Conservation (phyloP, 2,113 vertebrate species). For the Rhinichthys klamathensis region DNA sequence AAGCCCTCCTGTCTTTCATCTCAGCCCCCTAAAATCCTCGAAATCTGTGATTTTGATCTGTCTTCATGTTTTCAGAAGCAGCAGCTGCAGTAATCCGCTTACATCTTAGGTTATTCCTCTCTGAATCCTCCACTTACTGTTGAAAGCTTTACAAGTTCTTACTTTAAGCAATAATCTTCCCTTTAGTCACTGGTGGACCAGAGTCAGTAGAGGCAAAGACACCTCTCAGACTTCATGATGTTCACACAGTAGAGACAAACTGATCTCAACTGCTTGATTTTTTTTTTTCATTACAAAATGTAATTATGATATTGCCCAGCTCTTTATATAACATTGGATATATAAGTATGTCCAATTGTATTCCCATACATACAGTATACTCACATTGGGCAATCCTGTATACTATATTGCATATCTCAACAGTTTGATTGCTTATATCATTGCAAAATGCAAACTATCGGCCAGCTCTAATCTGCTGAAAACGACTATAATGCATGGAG, state of each 20-base stretch:
- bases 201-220: background rate
- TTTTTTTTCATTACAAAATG: background rate
- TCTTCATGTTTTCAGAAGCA: background rate
- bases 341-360: background rate
- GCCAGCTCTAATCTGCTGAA: background rate
- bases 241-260: background rate
- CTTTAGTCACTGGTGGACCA: background rate
- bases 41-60: background rate
- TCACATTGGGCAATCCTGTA: background rate
- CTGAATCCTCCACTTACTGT: background rate
- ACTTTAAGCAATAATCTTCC: background rate
- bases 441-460: background rate
- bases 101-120: background rate
- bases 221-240: background rate
- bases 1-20: background rate
- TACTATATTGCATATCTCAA: background rate
- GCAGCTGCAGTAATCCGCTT: background rate
- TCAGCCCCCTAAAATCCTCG: background rate
- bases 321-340: background rate
- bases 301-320: background rate
- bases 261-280: background rate
- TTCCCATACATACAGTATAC: background rate
- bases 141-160: background rate
- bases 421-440: background rate
- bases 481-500: background rate